Base-by-base conservation (phyloP, 2,113 vertebrate species). In the Charadrius vociferus region DNA sequence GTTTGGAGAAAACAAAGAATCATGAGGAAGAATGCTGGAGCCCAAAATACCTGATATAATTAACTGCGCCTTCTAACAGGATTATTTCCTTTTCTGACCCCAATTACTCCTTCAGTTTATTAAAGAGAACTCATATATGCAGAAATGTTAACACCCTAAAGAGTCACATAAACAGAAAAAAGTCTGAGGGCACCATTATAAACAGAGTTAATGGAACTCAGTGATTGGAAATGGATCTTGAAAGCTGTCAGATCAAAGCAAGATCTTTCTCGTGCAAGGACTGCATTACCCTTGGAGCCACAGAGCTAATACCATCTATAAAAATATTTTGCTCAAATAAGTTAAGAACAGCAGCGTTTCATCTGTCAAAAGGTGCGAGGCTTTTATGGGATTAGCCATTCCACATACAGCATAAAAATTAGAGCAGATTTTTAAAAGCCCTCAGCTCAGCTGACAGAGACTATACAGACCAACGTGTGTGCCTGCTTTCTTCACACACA, bases 201-300 rank as follows among this genome's bases (percentile, higher is more conserved):
- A 97, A 88, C 93, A 90, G 84, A 96, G 91, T 85, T 95, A 96
- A 94, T 95, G 93, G 89, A 95, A 94, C 81, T 66, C 70, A 20
- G 81, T 62, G 93, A 95, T 88, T 91, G 95, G 95, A 90, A 96
- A 96, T 74, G 93, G 91, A 93, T 96, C 97, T 91, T 97, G 96
- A 96, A 96, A 97, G 97, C 94, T 91, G 93, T 73, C 95, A 97
- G 93, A 97, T 97, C 94, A 96, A 96, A 97, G 96, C 89, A 85
- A 94, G 86, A 96, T 95, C 89, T 80, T 85, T 58, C 84, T 87
- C 2, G 4, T 79, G 73, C 34, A 92, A 95, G 86, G 88, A 39
- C 94, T 68, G 91, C 93, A 85, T 95, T 91, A 96, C 95, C 94
- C 95, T 97, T 4, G 11, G 81, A 97, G 96, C 95, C 94, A 89